These are phyloP conservation scores for Caranx ignobilis DNA, from an alignment of 2,113 vertebrate species.

Conservation along the genomic window DNA sequence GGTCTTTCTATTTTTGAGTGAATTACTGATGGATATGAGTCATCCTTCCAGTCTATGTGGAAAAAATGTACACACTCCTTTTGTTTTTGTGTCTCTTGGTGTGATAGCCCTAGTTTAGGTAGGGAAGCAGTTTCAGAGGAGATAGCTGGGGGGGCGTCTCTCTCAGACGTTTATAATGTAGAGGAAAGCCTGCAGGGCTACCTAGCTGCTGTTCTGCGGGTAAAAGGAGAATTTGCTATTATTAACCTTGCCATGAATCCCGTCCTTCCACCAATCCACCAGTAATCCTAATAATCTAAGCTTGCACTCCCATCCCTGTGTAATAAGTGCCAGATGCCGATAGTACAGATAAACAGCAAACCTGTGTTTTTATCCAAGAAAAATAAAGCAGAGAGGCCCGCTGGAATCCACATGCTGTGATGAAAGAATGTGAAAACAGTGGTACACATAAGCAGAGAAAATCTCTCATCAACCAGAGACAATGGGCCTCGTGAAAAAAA, in stretches of 20 bases:
- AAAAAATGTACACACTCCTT: neutral
- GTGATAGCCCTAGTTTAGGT: neutral
- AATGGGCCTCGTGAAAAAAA: slow-evolving; percentile 7
- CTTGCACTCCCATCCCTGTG: slow-evolving; percentile 70
- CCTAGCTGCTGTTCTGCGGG: slow-evolving; percentile 48
- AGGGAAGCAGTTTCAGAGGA: slow-evolving; percentile 39
- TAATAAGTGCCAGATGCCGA: slow-evolving; percentile 85
- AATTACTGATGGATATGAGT: slow-evolving; percentile 20
- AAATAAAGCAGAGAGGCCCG: slow-evolving; percentile 78
- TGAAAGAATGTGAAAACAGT: slow-evolving; percentile 78
- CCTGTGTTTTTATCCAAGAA: slow-evolving; percentile 80
- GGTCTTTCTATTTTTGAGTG: slow-evolving; percentile 4
- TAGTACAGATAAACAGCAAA: slow-evolving; percentile 80
- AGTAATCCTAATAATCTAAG: slow-evolving; percentile 83
- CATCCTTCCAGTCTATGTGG: neutral
- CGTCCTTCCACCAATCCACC: slow-evolving; percentile 69
- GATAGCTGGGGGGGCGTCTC: slow-evolving; percentile 42
- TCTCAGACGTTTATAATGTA: slow-evolving; percentile 63
- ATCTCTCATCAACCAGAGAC: slow-evolving; percentile 48
- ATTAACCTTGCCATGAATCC: slow-evolving; percentile 77
- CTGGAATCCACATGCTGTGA: slow-evolving; percentile 75
- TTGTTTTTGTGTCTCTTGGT: neutral
- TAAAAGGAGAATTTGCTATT: slow-evolving; percentile 75
- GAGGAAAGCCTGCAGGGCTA: slow-evolving; percentile 54
- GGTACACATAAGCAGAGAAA: slow-evolving; percentile 49